Evolutionary conservation across 1,140 invertebrate species (phyloP).

Genomic region (Monochamus saltuarius): DNA sequence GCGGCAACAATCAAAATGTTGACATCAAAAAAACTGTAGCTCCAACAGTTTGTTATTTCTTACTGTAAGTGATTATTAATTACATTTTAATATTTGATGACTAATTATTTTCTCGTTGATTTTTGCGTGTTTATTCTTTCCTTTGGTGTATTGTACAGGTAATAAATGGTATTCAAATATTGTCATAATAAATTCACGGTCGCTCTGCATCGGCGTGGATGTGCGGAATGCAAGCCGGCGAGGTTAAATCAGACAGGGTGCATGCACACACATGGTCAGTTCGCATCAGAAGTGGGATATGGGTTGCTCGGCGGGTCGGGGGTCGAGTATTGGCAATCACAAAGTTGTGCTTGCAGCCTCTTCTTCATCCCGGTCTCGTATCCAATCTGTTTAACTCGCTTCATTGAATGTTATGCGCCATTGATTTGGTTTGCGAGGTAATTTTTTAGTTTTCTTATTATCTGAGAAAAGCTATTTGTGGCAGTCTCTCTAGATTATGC

Average conservation of each 20-base stretch:
- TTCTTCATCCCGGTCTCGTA: slow-evolving; percentile 40
- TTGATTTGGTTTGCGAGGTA: slow-evolving; percentile 43
- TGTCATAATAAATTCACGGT: too few relatives aligned
- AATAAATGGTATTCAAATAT: too few relatives aligned
- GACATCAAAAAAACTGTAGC: too few relatives aligned
- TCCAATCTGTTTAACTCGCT: slow-evolving; percentile 50
- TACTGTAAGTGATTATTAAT: too few relatives aligned
- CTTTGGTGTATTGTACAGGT: too few relatives aligned
- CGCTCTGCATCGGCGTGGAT: too few relatives aligned
- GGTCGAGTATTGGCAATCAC: slow-evolving; percentile 45
- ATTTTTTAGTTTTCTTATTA: slow-evolving; percentile 46
- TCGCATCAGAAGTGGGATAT: slow-evolving; percentile 39
- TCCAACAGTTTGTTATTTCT: too few relatives aligned
- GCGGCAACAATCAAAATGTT: too few relatives aligned
- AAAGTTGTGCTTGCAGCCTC: slow-evolving; percentile 18
- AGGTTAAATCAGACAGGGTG: slow-evolving; percentile 10
- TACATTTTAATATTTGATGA: too few relatives aligned
- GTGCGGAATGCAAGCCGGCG: neutral
- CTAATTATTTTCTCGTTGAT: too few relatives aligned
- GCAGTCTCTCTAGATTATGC: too few relatives aligned
- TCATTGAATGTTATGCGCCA: slow-evolving; percentile 49
- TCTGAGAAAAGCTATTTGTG: slow-evolving; percentile 29
- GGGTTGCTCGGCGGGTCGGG: slow-evolving; percentile 27
- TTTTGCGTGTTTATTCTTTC: too few relatives aligned
- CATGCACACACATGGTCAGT: slow-evolving; percentile 44